Base-by-base conservation (phyloP, 2,797 vertebrate genomes). In the Pteropus rufus region DNA sequence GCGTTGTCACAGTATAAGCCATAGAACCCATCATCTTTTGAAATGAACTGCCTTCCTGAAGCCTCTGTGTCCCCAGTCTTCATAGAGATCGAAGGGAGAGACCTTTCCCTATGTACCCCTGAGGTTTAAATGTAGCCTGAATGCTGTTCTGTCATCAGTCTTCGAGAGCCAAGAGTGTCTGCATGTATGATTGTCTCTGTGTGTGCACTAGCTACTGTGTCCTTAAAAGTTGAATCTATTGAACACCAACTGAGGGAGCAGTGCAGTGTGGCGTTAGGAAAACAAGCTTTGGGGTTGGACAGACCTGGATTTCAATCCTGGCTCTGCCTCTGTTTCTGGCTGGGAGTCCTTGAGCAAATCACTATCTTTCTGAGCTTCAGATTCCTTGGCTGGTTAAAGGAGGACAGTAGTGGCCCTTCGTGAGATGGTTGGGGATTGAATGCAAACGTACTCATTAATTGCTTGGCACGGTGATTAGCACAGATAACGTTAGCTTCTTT, bases 131-230 rank as follows among this genome's bases (percentile, higher is more conserved):
- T 0, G 2, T 34, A 75, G 67, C 36, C 44, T 4, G 62, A 52
- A 1, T 39, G 39, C 79, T 18, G 4, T 29, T 41, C 62, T 1
- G 0, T 7, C 9, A 10, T 4, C 10, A 1, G 58, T n/a, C n/a
- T 88, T 1, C 10, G 19, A 36, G 36, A 36, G 36, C 36, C 36
- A 36, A 36, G 36, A 10, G 2, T 36, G 52, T 3, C 34, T 31
- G 23, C 31, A 10, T 1, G 41, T 9, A 7, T 16, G 49, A 49
- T 1, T 4, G 10, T 73, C 36, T 23, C 10, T 0, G 23, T 49
- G 65, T 39, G 26, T 11, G 41, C 18, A 0, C 29, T 4, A 31
- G 76, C 41, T 15, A 60, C 16, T 5, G 1, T 2, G 44, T 31
- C 56, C 52, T 36, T 9, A 18, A 36, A 1, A 49, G 89, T 39